These are phyloP conservation scores for Ptychoptera albimana DNA, from an alignment of 2,888 invertebrate species.

Conservation along the genomic window DNA sequence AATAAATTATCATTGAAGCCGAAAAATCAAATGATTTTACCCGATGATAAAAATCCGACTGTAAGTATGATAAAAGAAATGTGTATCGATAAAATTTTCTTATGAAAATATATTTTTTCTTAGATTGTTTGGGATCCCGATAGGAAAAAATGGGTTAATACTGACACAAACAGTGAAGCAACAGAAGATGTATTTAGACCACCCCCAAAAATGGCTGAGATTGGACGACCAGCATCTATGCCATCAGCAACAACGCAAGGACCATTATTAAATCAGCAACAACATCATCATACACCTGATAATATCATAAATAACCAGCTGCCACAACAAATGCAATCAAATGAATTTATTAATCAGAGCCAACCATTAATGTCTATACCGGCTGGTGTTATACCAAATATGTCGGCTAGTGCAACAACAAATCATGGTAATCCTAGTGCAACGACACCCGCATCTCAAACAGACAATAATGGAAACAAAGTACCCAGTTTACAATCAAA, in stretches of 20 bases:
- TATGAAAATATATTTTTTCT: constrained; percentile 7
- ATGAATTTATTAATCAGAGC: no score
- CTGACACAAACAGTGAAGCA: constrained; percentile 51
- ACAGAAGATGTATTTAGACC: constrained; percentile 37
- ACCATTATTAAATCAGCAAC: constrained; percentile 6
- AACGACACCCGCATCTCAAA: constrained; percentile 8
- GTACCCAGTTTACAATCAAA: constrained; percentile 37
- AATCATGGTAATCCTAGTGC: constrained; percentile 7
- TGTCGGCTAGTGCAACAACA: constrained; percentile 10
- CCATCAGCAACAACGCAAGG: background rate
- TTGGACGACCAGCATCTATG: constrained; percentile 19
- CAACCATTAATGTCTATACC: constrained; percentile 2
- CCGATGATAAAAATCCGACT: constrained; percentile 84
- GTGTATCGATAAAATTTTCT: background rate
- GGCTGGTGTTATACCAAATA: constrained; percentile 8
- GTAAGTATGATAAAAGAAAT: constrained; percentile 35
- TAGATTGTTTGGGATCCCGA: constrained; percentile 88
- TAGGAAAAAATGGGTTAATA: constrained; percentile 75
- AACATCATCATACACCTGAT: background rate
- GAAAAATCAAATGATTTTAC: constrained; percentile 90
- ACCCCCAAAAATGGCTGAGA: constrained; percentile 52
- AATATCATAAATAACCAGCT: constrained; percentile 1
- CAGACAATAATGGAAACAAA: constrained; percentile 12
- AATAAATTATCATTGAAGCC: constrained; percentile 66
- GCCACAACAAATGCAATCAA: constrained; percentile 7